Evolutionary conservation across 2,113 vertebrate species (phyloP), one percentile per base, ranked within the genome.

Genomic region (Herpetotheres cachinnans): DNA sequence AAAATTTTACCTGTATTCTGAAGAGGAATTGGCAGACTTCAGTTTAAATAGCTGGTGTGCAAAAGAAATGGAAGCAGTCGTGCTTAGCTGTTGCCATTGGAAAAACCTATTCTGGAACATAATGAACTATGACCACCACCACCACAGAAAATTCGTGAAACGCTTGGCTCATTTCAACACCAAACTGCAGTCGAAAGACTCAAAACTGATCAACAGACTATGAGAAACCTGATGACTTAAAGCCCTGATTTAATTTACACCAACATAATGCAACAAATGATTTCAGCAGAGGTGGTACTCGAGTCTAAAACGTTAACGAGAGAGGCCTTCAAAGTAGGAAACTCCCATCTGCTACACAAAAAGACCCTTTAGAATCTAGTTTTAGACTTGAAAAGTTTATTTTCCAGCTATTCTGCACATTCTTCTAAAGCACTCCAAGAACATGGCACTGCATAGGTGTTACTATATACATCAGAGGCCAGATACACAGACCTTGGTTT

Each of bases 21-120:
- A 89, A 65, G 49, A 83, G 36, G 47, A 59, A 78, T 15, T 42
- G 18, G 61, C 62, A 34, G 16, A 36, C 55, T 83, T 66, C 52
- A 40, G 55, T 49, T 84, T 44, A 82, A 72, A 90, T 50, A 80
- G 74, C 54, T 92, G n/a, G 29, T 49, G 90, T 93, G 76, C 62
- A 82, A 94, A 82, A 91, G 54, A 69, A 92, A 73, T n/a, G 17
- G 44, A 72, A 87, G 46, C n/a, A 63, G 29, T 63, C 77, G 52
- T 32, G 38, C 94, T 92, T 69, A 83, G 80, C 71, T 89, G 69
- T 74, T 91, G 38, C 89, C 65, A 66, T 11, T 78, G 69, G 70
- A 93, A 84, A 83, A 93, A 82, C 40, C 72, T 84, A 16, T 82
- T 89, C 86, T 94, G 82, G 93, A 93, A 84, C 49, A 42, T 10